Conservation (phyloP, 2,113 vertebrate species). For the Pterocles gutturalis region DNA sequence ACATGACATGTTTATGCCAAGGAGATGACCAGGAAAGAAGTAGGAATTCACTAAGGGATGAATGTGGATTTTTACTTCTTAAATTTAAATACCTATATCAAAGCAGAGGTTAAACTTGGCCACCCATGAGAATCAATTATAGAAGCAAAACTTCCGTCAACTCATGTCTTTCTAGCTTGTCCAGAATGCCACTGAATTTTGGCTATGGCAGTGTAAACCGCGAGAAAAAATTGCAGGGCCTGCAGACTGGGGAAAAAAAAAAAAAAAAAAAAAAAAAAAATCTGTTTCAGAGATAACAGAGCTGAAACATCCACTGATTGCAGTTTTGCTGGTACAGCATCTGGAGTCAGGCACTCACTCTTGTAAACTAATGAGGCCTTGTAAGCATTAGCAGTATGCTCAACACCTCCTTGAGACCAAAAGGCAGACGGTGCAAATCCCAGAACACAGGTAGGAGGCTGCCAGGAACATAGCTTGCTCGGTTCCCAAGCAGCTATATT, state of each 20-base stretch:
- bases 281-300: background rate
- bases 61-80: background rate
- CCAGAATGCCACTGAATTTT: background rate
- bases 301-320: background rate
- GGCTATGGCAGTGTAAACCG: background rate
- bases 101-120: background rate
- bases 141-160: background rate
- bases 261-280: background rate
- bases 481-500: background rate
- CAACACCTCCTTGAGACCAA: background rate
- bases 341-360: background rate
- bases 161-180: background rate
- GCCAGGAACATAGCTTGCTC: rapidly evolving
- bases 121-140: background rate
- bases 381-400: background rate
- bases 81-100: background rate
- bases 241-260: background rate
- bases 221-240: background rate
- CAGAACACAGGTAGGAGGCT: background rate
- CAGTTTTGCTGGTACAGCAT: background rate
- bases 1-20: background rate
- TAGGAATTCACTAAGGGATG: background rate
- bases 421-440: background rate
- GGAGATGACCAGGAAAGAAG: background rate
- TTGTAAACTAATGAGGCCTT: background rate